Base-by-base conservation (phyloP, 2,888 invertebrate genomes). In the Hipparchia sbordonii region DNA sequence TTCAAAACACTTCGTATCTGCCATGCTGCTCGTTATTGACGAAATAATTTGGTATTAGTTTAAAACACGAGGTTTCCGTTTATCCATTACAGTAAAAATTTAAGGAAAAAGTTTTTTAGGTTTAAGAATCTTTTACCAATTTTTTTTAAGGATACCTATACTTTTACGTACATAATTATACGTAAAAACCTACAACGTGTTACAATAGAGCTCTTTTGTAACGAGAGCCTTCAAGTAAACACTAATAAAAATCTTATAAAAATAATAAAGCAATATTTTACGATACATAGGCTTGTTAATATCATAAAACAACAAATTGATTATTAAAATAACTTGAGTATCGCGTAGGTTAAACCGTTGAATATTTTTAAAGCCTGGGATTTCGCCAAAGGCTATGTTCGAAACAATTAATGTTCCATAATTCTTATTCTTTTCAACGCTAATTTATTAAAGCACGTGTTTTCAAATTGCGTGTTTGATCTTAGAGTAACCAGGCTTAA, bases 1-100 rank as follows among this genome's bases (percentile, higher is more conserved):
- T 78, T 75, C 72, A 77, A 77, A 77, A 75, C 72, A 73, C 62
- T 70, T 72, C 69, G 61, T 67, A 68, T 71, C 73, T 74, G 71
- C 56, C 57, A 70, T 67, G 9, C n/a, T 13, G 45, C 13, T 7
- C 8, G 57, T 59, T 9, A 33, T 59, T 59, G 33, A 59, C 59
- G 9, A 59, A 59, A 39, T 39, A 39, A 60, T 39, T 60, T 39
- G 4, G 12, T 60, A 39, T 33, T 59, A 59, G 33, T 23, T 23
- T 9, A 59, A 59, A 59, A 59, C 33, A 10, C 33, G 33, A 59
- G 6, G 33, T 56, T 56, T 13, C 8, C 56, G 56, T 7, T 23
- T 56, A 56, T 6, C 48, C 3, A 8, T 48, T 48, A 48, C 48
- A 1, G 48, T 48, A 5, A 52, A 52, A 52, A 12, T 52, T 12